phyloP scores from a whole-genome alignment of 2,797 vertebrate species.

The Manis crassicaudata region DNA sequence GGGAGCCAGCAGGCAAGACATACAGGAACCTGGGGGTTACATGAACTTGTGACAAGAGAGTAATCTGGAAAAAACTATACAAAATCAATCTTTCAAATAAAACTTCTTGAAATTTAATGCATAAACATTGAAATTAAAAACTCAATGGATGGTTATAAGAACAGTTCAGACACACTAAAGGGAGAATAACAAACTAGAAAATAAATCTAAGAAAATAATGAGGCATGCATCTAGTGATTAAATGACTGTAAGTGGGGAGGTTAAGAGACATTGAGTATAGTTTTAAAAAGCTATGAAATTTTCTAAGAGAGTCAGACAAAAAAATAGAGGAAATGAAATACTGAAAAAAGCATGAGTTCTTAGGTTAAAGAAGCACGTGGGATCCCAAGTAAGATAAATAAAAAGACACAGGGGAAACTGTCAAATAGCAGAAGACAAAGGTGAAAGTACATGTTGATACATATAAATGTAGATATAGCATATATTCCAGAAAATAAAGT shows the following conservation, averaged over 20 bases:
- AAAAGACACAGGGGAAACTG: background rate
- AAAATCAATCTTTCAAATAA: background rate
- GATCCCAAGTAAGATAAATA: background rate
- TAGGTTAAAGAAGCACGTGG: background rate
- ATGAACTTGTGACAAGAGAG: background rate
- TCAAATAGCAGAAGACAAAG: background rate
- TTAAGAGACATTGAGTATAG: background rate
- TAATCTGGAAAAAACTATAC: background rate
- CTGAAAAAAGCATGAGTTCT: background rate
- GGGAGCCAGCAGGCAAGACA: background rate
- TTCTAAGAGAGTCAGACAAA: background rate
- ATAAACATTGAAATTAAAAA: background rate
- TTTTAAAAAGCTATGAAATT: background rate
- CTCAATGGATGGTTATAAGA: background rate
- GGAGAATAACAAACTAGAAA: slow-evolving; percentile 6
- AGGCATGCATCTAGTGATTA: background rate
- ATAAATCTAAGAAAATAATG: background rate
- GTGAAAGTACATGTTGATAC: background rate
- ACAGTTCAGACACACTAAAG: background rate
- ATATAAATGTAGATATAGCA: background rate
- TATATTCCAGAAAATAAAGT: background rate
- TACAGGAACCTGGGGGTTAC: background rate
- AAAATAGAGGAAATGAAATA: background rate
- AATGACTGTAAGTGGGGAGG: background rate
- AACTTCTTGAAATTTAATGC: background rate